Evolutionary conservation across 2,888 invertebrate genomes (phyloP).

Genomic region (Tryphoninae sp.): DNA sequence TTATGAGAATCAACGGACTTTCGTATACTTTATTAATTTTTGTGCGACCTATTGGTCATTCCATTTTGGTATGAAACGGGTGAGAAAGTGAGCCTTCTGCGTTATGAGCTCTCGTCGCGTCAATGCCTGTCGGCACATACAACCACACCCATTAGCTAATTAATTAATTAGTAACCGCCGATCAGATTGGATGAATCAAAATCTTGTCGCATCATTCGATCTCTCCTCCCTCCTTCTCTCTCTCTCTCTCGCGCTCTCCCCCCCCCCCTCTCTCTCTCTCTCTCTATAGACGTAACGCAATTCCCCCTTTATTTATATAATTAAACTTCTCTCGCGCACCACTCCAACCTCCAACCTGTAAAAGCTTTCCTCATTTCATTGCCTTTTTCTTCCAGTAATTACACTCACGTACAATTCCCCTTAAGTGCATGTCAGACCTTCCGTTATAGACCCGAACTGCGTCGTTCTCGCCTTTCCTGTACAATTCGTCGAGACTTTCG

Average conservation of each 20-base stretch:
- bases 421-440: slow-evolving; percentile 35
- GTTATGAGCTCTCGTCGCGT: not conserved
- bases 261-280: not conserved
- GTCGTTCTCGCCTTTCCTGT: not conserved
- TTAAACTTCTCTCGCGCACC: slow-evolving; percentile 21
- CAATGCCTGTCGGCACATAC: slow-evolving; percentile 31
- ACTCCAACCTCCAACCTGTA: not conserved
- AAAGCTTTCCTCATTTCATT: slow-evolving; percentile 30
- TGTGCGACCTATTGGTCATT: slow-evolving; percentile 25
- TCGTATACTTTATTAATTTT: not conserved
- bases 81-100: not conserved
- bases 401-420: slow-evolving; percentile 18
- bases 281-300: slow-evolving; percentile 27
- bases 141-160: slow-evolving; percentile 37
- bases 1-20: slow-evolving; percentile 27
- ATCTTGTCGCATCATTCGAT: slow-evolving; percentile 12
- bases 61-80: not conserved
- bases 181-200: slow-evolving; percentile 39
- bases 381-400: not conserved
- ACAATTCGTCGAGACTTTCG: slow-evolving; percentile 9
- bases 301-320: slow-evolving; percentile 51
- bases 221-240: not conserved
- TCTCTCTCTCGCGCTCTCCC: not conserved
- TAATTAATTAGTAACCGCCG: slow-evolving; percentile 51
- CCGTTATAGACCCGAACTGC: not conserved